Conservation (phyloP, 2,888 invertebrate genomes). For the Hanleya hanleyi region DNA sequence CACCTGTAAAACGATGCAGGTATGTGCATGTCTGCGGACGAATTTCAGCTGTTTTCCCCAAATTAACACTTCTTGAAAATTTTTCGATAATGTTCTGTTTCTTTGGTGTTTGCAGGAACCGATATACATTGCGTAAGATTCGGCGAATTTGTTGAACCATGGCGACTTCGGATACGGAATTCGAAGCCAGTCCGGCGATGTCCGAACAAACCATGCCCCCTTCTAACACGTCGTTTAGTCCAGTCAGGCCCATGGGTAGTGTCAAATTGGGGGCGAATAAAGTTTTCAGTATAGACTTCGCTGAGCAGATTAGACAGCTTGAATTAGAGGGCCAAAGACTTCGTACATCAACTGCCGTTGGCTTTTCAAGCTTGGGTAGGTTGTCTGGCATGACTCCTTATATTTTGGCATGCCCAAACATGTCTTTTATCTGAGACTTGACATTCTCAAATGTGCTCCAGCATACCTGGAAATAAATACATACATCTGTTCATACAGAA, state of each 20-base stretch:
- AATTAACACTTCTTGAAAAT: not conserved
- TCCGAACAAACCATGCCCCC: too few relatives aligned
- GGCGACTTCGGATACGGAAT: too few relatives aligned
- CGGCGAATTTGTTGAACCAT: not conserved
- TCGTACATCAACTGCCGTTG: too few relatives aligned
- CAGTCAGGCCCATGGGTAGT: not conserved
- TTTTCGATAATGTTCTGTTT: not conserved
- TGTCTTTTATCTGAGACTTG: not conserved
- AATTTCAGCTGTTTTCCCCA: not conserved
- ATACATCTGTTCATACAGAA: too few relatives aligned
- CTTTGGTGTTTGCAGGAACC: not conserved
- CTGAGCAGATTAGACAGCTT: conserved; percentile 35
- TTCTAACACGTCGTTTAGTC: not conserved
- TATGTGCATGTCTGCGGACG: too few relatives aligned
- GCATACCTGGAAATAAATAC: too few relatives aligned
- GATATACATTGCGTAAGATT: not conserved
- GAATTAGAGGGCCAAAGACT: conserved; percentile 36
- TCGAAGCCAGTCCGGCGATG: too few relatives aligned
- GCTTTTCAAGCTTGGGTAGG: too few relatives aligned
- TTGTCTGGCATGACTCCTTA: too few relatives aligned
- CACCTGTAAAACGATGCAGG: too few relatives aligned
- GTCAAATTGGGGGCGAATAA: not conserved
- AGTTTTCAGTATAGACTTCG: conserved; percentile 19
- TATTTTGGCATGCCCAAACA: not conserved
- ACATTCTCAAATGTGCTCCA: not conserved